Conservation (phyloP, 2,888 invertebrate species). For the Myopa tessellatipennis region DNA sequence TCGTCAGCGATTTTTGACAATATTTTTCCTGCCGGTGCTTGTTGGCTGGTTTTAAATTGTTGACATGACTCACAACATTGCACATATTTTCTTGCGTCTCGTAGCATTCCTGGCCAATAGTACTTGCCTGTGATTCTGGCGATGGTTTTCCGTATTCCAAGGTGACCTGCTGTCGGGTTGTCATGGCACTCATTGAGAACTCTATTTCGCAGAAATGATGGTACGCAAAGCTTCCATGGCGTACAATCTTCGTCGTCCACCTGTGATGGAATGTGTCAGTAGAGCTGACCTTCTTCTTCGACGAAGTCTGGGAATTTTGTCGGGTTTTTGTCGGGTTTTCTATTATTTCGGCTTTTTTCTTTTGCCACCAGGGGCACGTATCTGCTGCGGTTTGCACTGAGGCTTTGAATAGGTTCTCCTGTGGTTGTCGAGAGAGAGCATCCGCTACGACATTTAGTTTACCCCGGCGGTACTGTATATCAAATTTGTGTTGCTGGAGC, state of each 20-base stretch:
- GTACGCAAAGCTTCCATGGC: background rate
- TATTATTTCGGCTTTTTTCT: background rate
- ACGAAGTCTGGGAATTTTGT: background rate
- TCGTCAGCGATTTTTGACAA: too few species aligned
- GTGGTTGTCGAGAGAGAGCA: too few species aligned
- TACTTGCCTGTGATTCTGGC: too few species aligned
- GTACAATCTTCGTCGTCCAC: background rate
- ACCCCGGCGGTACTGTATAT: too few species aligned
- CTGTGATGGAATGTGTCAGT: too few species aligned
- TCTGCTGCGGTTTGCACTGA: background rate
- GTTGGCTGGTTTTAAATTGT: too few species aligned
- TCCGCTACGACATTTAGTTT: background rate
- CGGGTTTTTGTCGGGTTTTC: too few species aligned
- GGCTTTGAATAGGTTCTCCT: background rate
- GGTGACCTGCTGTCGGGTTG: background rate
- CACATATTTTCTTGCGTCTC: too few species aligned
- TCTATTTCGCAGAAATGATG: background rate
- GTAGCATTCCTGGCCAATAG: too few species aligned
- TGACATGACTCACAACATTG: too few species aligned
- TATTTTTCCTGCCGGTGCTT: too few species aligned
- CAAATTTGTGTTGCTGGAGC: background rate
- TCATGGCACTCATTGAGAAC: background rate
- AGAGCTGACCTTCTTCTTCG: background rate
- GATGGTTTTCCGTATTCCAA: too few species aligned
- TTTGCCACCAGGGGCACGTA: background rate